Evolutionary conservation across 2,113 vertebrate genomes (phyloP), one percentile per base, ranked within the genome.

Genomic region (Piliocolobus tephrosceles): DNA sequence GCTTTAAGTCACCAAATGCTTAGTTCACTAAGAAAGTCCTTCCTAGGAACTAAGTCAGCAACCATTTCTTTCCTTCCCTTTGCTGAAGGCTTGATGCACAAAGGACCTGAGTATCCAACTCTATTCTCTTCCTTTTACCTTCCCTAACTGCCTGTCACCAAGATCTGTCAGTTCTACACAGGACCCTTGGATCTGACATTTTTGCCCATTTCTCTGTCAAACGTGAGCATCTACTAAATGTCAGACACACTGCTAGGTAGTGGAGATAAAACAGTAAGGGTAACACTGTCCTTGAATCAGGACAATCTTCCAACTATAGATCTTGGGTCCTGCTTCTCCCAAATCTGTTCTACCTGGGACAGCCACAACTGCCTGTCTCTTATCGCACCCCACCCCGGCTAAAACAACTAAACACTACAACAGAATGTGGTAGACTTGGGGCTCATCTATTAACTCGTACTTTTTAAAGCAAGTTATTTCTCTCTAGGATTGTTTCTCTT

Each of bases 41-140:
- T 97, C 95, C 95, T 82, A 98, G 97, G 94, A 98, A 97, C 96
- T 88, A 96, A 97, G 94, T 98, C 98, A 98, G 98, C 98, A 98
- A 82, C 82, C 88, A 38, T 30, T 20, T 81, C 90, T 96, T 98
- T 97, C 98, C 98, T 98, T 98, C 97, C 98, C 81, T 94, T 96
- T 98, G 90, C 90, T 70, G 68, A 91, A 93, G 40, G 91, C 27
- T 30, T 72, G 40, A 88, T 32, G 81, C 66, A 83, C 50, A 70
- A 83, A 85, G 40, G 61, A 81, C 84, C 3, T 25, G 3, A 18
- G 6, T n/a, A 47, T 58, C 40, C 47, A 82, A 57, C 18, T 83
- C 45, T 57, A 38, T 45, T 61, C 76, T 93, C 75, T 84, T 43
- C 66, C 22, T 87, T 86, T 52, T 61, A 58, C 2, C 70, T 86